Base-by-base conservation (phyloP, 2,797 vertebrate species). In the Chelonia mydas region DNA sequence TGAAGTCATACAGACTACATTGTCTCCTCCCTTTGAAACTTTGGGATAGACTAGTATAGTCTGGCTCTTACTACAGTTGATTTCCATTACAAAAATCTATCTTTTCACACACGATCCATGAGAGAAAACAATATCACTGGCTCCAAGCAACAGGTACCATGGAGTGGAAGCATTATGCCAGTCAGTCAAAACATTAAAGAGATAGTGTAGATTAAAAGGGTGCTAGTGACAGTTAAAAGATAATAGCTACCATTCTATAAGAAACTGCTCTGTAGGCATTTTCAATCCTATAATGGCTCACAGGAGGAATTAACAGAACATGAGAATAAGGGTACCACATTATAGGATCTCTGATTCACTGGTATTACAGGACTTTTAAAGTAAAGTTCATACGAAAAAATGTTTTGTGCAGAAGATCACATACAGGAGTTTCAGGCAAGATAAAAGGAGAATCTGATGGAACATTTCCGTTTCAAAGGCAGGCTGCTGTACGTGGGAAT, bases 401-500 rank as follows among this genome's bases (percentile, higher is more conserved):
- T 90, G 81, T 92, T 95, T 94, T 81, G 81, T 92, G 79, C 25
- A 51, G 68, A 89, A 94, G 57, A 96, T 95, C 94, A 95, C 86
- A 85, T 61, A 83, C 41, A 76, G 19, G 16, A 92, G 72, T 91
- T 93, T 96, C 96, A 92, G 83, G 53, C 68, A 82, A 89, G 68
- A 93, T 79, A 81, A 96, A 96, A 92, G 81, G 31, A 90, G 85
- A 91, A 78, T 21, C 57, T 84, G 83, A 92, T 50, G 92, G 86
- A 94, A 94, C 19, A 77, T 88, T 83, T 93, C 80, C 83, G 90
- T 96, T 91, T 87, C 92, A 93, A 93, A 97, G 76, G 77, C 37
- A 93, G 79, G 68, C 55, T 87, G 82, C 41, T 81, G 12, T 53
- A 86, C 28, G 33, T 31, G 53, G 47, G 55, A 92, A 93, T 50